These are phyloP conservation scores for Branchinecta sandiegonensis DNA, from an alignment of 2,888 invertebrate species.

Conservation along the genomic window DNA sequence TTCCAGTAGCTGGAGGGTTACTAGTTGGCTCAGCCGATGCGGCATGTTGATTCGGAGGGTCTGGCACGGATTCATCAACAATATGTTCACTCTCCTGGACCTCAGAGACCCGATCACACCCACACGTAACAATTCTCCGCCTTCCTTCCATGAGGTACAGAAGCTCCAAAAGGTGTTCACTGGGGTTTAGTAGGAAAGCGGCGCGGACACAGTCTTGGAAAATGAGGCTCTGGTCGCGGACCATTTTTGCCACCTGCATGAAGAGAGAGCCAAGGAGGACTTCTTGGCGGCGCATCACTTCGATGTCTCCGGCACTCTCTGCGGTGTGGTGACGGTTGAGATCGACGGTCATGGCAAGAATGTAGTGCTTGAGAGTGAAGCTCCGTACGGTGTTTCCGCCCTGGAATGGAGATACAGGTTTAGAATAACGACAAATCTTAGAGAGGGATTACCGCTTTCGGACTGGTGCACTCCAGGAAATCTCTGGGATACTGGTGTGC, in stretches of 20 bases:
- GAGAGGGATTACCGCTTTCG: too few species aligned
- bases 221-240: conserved; percentile 45
- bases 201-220: conserved; percentile 56
- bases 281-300: conserved; percentile 15
- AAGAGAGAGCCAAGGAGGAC: conserved; percentile 40
- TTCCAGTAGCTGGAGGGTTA: too few species aligned
- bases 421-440: not conserved
- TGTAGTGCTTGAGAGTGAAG: conserved; percentile 7
- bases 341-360: conserved; percentile 8
- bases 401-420: not conserved
- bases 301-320: not conserved
- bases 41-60: too few species aligned
- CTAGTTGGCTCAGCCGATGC: too few species aligned
- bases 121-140: not conserved
- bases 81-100: too few species aligned
- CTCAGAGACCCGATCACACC: not conserved
- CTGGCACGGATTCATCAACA: too few species aligned
- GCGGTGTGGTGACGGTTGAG: not conserved
- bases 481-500: too few species aligned
- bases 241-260: conserved; percentile 46
- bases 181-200: conserved; percentile 58
- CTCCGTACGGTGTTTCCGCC: not conserved
- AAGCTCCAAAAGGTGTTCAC: conserved; percentile 33
- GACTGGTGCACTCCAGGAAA: too few species aligned
- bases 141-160: not conserved